Evolutionary conservation across 2,888 invertebrate species (phyloP).

Genomic region (Tridacna gigas): DNA sequence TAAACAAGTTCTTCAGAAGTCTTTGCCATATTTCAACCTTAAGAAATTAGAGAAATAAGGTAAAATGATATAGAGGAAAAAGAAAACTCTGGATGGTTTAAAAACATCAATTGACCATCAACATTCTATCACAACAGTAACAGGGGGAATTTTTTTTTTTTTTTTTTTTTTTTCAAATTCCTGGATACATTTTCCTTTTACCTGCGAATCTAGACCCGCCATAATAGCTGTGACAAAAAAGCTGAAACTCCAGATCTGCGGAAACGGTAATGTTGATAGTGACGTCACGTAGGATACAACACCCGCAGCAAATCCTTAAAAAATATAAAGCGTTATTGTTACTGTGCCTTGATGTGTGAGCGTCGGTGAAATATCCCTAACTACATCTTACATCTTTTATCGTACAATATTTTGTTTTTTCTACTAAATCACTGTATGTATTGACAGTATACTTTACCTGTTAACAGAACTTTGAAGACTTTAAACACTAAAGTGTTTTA

Average conservation of each 20-base stretch:
- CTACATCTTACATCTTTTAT: neutral
- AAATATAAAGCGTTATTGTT: no score
- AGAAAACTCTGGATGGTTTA: neutral
- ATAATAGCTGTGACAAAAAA: conserved; percentile 31
- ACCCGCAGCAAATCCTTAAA: conserved; percentile 34
- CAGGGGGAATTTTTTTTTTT: neutral
- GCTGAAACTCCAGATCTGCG: conserved; percentile 24
- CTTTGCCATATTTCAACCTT: no score
- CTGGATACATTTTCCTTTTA: neutral
- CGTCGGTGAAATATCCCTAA: no score
- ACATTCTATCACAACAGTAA: neutral
- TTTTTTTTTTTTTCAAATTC: no score
- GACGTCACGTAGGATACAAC: conserved; percentile 40
- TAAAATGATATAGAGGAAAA: neutral
- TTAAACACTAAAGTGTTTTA: no score
- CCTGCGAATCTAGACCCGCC: conserved; percentile 31
- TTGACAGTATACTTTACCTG: no score
- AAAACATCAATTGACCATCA: neutral
- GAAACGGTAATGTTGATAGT: conserved; percentile 25
- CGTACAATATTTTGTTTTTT: neutral
- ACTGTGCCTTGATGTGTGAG: no score
- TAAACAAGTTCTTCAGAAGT: no score
- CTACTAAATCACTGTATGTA: neutral
- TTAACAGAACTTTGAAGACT: no score
- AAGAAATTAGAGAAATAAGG: neutral